A percentile compares a stretch with the other conserved stretches of the same genome.
Conservation (phyloP, 2,888 invertebrate species). For the Pimpla rufipes region DNA sequence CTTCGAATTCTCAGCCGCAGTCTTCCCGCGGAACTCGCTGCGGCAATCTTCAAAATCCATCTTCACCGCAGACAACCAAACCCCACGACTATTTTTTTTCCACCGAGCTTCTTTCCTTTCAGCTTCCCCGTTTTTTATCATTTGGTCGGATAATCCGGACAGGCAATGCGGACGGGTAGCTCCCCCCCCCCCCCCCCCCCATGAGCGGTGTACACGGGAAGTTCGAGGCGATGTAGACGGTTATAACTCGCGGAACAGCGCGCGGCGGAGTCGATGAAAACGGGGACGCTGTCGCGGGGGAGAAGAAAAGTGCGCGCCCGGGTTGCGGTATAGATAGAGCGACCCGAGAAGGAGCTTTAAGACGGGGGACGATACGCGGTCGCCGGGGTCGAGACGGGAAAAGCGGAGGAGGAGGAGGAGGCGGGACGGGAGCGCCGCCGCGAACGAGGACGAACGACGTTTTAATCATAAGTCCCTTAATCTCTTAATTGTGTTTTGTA, state of each 20-base stretch:
- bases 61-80: not conserved
- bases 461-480: constrained; percentile 71
- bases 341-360: not conserved
- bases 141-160: not conserved
- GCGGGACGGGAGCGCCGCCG: constrained; percentile 34
- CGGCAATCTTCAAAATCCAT: not conserved
- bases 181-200: no score
- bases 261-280: not conserved
- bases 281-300: not conserved
- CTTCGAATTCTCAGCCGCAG: no score
- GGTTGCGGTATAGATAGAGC: constrained; percentile 12
- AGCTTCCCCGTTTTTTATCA: not conserved
- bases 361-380: not conserved
- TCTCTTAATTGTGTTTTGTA: constrained; percentile 73
- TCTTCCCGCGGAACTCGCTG: no score
- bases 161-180: constrained; percentile 9
- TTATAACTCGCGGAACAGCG: constrained; percentile 14
- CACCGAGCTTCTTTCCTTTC: no score
- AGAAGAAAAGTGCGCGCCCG: not conserved
- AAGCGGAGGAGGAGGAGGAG: not conserved
- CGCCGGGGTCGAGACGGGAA: not conserved
- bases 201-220: not conserved
- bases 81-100: no score
- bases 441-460: constrained; percentile 61
- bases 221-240: not conserved